Evolutionary conservation across 2,113 vertebrate genomes (phyloP).

Genomic region (mouse (Mus musculus)): GRCm39 chr5:146856501-146857000

Average conservation of each 20-base stretch:
- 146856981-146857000: conserved; percentile 75
- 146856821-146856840: background rate
- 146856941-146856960: conserved; percentile 73
- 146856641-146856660: background rate
- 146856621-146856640: too few species aligned
- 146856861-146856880: background rate
- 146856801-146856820: background rate
- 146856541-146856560: background rate
- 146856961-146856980: conserved; percentile 67
- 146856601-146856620: background rate
- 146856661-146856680: background rate
- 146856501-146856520: background rate
- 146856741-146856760: background rate
- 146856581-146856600: background rate
- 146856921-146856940: conserved; percentile 51
- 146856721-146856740: background rate
- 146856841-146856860: conserved; percentile 59
- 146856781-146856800: background rate
- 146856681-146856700: background rate
- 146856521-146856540: background rate
- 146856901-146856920: conserved; percentile 15
- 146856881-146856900: background rate
- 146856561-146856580: background rate
- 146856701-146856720: background rate
- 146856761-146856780: background rate